These are phyloP conservation scores for Melopsittacus undulatus DNA, from an alignment of 2,797 vertebrate genomes.

Conservation along the genomic window DNA sequence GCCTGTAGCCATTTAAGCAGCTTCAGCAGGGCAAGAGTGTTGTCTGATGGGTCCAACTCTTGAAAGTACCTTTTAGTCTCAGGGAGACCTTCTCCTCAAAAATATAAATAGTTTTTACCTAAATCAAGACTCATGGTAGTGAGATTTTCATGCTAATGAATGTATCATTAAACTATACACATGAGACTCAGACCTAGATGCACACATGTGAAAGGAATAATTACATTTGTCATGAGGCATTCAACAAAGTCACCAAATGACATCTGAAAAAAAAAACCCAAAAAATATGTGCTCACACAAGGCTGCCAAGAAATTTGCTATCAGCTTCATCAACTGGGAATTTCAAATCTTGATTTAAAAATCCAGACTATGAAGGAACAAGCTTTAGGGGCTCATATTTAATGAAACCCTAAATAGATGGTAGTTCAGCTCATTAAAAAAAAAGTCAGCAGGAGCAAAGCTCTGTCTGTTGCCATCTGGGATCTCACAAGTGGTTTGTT, in stretches of 20 bases:
- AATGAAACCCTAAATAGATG: neutral
- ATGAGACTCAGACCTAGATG: neutral
- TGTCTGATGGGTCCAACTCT: neutral
- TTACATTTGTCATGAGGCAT: neutral
- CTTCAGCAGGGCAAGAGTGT: neutral
- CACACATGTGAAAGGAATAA: neutral
- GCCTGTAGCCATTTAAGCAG: fast-evolving
- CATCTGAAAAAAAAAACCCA: neutral
- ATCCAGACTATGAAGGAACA: neutral
- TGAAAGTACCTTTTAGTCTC: neutral
- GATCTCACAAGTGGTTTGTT: neutral
- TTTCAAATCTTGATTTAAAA: neutral
- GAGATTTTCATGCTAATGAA: neutral
- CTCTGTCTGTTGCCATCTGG: neutral
- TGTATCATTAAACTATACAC: neutral
- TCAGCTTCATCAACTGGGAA: neutral
- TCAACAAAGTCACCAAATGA: neutral
- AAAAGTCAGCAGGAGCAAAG: neutral
- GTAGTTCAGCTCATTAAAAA: neutral
- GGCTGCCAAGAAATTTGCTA: neutral
- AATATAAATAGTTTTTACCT: neutral
- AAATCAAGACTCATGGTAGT: too few species aligned
- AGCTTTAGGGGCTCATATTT: neutral
- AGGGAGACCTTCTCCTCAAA: neutral
- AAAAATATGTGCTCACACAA: neutral